A percentile compares a stretch with the other conserved stretches of the same genome.
These are phyloP conservation scores for Megalopta genalis DNA, from an alignment of 1,140 invertebrate genomes.

Conservation along the genomic window DNA sequence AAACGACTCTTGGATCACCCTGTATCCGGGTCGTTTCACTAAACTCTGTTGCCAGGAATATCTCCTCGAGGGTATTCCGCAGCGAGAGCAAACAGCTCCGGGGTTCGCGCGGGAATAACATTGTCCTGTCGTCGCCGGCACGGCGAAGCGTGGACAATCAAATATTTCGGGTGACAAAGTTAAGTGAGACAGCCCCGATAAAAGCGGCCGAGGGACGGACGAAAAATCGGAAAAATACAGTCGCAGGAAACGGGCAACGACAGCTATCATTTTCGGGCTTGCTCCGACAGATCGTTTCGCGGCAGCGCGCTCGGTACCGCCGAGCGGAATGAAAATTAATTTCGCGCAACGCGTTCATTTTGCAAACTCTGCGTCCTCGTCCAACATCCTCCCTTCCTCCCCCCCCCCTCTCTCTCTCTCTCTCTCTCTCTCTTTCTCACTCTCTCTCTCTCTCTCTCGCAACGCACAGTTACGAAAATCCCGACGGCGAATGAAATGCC, in stretches of 20 bases:
- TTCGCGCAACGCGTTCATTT: conserved; percentile 5
- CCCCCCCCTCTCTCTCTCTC: no score
- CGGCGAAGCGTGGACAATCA: background rate
- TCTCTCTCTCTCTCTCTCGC: background rate
- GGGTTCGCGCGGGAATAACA: background rate
- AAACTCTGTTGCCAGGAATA: no score
- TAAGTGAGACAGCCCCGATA: no score
- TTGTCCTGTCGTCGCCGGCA: background rate
- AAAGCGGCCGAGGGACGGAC: background rate
- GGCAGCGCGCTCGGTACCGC: background rate
- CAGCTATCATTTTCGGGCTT: conserved; percentile 25
- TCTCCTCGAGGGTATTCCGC: no score
- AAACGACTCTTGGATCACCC: no score
- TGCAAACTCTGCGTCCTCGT: background rate
- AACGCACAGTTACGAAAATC: conserved; percentile 2
- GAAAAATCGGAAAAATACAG: conserved; percentile 6
- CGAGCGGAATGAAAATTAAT: conserved; percentile 27
- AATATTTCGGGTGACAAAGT: background rate
- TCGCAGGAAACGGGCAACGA: conserved; percentile 7
- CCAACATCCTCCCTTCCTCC: no score
- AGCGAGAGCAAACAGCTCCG: no score
- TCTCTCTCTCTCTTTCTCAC: background rate
- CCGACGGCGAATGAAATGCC: no score
- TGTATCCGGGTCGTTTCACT: no score
- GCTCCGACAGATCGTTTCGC: background rate